These are phyloP conservation scores for Drosophila arawakana DNA, from an alignment of 1,140 invertebrate genomes.

Conservation along the genomic window DNA sequence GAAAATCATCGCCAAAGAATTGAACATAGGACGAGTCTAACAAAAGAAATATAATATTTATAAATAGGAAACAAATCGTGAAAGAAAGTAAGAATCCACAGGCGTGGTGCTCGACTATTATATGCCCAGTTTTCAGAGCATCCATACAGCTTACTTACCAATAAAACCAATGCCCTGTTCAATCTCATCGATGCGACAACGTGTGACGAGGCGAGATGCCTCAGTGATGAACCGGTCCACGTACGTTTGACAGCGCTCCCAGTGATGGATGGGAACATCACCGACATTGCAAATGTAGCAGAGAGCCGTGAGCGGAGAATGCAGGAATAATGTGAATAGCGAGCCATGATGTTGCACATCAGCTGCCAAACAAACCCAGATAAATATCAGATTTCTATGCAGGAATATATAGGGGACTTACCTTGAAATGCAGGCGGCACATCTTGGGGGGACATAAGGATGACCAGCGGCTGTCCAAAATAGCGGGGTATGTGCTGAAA, in stretches of 20 bases:
- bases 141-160: constrained; percentile 45
- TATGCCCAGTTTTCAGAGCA: too few species aligned
- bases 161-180: constrained; percentile 84
- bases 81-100: too few species aligned
- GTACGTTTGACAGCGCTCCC: constrained; percentile 95
- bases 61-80: neutral
- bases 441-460: constrained; percentile 97
- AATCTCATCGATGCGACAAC: constrained; percentile 92
- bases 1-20: constrained; percentile 97
- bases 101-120: too few species aligned
- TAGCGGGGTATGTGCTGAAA: constrained; percentile 96
- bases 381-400: too few species aligned
- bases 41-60: neutral
- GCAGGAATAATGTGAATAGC: constrained; percentile 97
- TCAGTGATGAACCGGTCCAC: constrained; percentile 96
- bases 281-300: constrained; percentile 96
- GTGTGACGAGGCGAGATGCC: constrained; percentile 92
- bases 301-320: constrained; percentile 96
- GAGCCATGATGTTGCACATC: constrained; percentile 96
- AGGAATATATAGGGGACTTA: constrained; percentile 75
- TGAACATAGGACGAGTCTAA: constrained; percentile 92
- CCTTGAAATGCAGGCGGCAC: constrained; percentile 93
- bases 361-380: constrained; percentile 77
- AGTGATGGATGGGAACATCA: constrained; percentile 93
- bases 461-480: constrained; percentile 97